These are phyloP conservation scores for Piscicola geometra DNA, from an alignment of 2,888 invertebrate species.

Conservation along the genomic window DNA sequence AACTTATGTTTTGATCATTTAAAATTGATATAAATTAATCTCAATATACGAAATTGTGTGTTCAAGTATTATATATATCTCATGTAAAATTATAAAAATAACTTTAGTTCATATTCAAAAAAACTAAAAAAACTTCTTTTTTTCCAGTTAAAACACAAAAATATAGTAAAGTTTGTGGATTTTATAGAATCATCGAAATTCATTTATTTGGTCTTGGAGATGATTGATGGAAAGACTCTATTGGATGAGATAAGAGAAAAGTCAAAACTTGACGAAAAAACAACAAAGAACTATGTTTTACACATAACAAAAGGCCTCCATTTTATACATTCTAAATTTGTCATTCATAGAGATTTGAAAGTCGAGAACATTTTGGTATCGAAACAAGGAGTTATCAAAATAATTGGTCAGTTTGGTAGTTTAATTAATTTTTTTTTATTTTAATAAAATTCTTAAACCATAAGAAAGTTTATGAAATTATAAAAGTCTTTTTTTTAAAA, in stretches of 20 bases:
- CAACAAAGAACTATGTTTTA: not conserved
- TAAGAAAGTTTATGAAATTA: no score
- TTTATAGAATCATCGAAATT: not conserved
- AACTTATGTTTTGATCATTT: no score
- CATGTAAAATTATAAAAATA: not conserved
- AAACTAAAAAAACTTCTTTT: not conserved
- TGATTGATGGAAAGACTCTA: not conserved
- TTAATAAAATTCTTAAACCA: no score
- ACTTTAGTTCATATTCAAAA: not conserved
- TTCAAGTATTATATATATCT: no score
- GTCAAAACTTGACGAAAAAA: not conserved
- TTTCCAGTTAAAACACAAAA: not conserved
- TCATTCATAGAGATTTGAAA: not conserved
- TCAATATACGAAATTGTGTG: no score
- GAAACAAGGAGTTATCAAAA: not conserved
- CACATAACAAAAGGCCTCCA: not conserved
- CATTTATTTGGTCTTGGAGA: not conserved
- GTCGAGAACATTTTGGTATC: not conserved
- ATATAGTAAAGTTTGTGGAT: not conserved
- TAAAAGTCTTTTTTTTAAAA: no score
- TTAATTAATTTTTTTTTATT: no score
- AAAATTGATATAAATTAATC: no score
- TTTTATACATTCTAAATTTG: not conserved
- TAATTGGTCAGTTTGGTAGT: not conserved
- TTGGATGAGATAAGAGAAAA: not conserved